A percentile compares a stretch with the other conserved stretches of the same genome.
Evolutionary conservation across 2,113 vertebrate genomes (phyloP).

Genomic region (Okapia johnstoni): DNA sequence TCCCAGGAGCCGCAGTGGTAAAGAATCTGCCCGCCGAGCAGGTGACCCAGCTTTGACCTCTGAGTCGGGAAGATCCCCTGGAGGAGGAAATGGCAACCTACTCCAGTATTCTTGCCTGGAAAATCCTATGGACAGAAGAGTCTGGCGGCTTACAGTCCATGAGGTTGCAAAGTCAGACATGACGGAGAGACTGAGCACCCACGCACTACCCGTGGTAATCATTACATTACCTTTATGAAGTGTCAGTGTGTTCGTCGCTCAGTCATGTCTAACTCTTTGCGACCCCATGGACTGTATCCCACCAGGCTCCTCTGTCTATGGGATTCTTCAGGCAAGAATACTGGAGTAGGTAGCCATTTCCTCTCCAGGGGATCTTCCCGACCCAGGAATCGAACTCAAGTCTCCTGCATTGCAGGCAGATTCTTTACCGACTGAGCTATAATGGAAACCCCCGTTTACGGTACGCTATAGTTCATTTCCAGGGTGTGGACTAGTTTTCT

Average conservation of each 20-base stretch:
- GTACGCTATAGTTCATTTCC: neutral
- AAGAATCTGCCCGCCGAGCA: neutral
- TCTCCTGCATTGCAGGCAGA: neutral
- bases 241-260: neutral
- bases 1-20: neutral
- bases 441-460: neutral
- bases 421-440: neutral
- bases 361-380: neutral
- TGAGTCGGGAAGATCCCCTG: neutral
- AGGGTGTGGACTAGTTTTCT: neutral
- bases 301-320: neutral
- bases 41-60: neutral
- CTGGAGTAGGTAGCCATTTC: neutral
- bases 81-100: neutral
- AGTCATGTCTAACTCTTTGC: neutral
- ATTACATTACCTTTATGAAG: neutral
- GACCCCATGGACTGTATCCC: neutral
- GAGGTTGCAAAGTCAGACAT: neutral
- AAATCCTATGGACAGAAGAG: neutral
- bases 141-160: neutral
- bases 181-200: neutral
- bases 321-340: neutral
- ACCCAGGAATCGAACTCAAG: neutral
- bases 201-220: neutral
- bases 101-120: neutral